A percentile compares a stretch with the other conserved stretches of the same genome.
Evolutionary conservation across 2,888 invertebrate species (phyloP).

Genomic region (Ichneumon xanthorius): DNA sequence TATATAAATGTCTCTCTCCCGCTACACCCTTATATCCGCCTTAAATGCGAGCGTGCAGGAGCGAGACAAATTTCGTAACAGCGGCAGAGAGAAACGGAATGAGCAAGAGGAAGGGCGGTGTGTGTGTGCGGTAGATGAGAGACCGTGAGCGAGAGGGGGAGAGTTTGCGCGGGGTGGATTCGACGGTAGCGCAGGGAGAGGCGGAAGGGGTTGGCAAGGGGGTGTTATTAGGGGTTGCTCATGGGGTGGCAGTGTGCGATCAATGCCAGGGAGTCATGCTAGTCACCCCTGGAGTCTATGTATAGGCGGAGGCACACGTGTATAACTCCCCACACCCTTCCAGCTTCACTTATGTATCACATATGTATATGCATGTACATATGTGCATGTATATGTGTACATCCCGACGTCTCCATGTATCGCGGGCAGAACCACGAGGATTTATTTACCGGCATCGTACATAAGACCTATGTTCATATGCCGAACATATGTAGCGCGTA

Average conservation of each 20-base stretch:
- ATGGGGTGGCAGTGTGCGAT: constrained; percentile 83
- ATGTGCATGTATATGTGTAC: neutral
- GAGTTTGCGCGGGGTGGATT: constrained; percentile 47
- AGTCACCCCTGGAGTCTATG: constrained; percentile 76
- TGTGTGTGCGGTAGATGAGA: neutral
- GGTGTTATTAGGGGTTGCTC: constrained; percentile 84
- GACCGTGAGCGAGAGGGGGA: constrained; percentile 68
- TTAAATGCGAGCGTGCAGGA: neutral
- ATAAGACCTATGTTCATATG: constrained; percentile 12
- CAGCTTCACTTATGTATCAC: constrained; percentile 19
- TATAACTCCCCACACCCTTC: constrained; percentile 35
- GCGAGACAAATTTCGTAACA: constrained; percentile 4
- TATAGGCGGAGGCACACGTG: constrained; percentile 72
- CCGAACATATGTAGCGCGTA: constrained; percentile 8
- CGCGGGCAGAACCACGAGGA: constrained; percentile 2
- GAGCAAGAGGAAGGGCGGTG: constrained; percentile 59
- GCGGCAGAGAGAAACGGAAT: constrained; percentile 62
- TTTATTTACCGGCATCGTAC: constrained; percentile 12
- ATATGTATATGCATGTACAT: neutral
- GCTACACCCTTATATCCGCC: neutral
- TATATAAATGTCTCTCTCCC: constrained; percentile 4
- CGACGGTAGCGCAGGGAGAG: constrained; percentile 59
- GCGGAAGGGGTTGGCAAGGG: constrained; percentile 74
- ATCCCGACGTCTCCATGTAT: constrained; percentile 17
- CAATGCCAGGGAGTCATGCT: constrained; percentile 84